Conservation (phyloP, 2,888 invertebrate genomes). For the Ryuthela nishihirai region DNA sequence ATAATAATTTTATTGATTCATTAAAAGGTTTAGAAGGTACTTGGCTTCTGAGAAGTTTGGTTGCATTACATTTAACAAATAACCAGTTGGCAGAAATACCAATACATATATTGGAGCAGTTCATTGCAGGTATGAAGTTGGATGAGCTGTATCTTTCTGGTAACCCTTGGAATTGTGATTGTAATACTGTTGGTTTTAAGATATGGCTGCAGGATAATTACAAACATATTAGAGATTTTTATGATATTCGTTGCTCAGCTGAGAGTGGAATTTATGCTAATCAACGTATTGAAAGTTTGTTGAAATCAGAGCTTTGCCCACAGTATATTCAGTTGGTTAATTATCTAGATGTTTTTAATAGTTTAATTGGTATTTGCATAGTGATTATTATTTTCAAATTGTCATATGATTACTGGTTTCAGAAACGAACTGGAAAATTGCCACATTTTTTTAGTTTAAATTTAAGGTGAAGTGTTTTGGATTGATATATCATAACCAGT, state of each 20-base stretch:
- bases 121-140: conserved; percentile 19
- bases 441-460: conserved; percentile 42
- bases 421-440: conserved; percentile 42
- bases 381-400: conserved; percentile 38
- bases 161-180: conserved; percentile 43
- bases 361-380: conserved; percentile 34
- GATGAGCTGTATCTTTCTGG: conserved; percentile 40
- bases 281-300: conserved; percentile 32
- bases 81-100: conserved; percentile 42
- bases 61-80: conserved; percentile 34
- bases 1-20: conserved; percentile 40
- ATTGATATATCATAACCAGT: background rate
- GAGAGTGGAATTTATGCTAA: conserved; percentile 16
- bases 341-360: conserved; percentile 40
- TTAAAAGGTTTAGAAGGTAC: conserved; percentile 38
- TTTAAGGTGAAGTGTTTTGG: background rate
- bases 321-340: conserved; percentile 34
- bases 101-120: conserved; percentile 39
- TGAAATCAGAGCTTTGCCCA: conserved; percentile 41
- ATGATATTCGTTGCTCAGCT: conserved; percentile 36
- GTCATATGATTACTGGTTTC: conserved; percentile 41
- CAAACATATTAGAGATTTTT: conserved; percentile 34
- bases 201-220: conserved; percentile 40
- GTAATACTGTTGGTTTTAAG: conserved; percentile 41
- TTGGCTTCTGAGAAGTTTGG: conserved; percentile 34